A percentile compares a stretch with the other conserved stretches of the same genome.
These are phyloP conservation scores for Isichthys henryi DNA, from an alignment of 2,113 vertebrate species.

Conservation along the genomic window DNA sequence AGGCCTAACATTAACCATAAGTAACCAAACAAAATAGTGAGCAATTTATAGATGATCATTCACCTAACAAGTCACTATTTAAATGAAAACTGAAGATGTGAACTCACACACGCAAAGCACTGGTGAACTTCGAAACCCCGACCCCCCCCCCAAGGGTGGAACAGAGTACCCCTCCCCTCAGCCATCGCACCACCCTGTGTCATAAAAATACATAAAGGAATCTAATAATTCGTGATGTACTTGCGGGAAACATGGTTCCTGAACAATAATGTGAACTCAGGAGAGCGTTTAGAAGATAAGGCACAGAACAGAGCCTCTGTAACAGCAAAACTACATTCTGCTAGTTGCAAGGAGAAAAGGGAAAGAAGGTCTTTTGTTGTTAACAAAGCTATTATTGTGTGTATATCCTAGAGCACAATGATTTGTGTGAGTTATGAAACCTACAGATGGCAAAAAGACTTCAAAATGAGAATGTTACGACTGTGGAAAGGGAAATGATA, in stretches of 20 bases:
- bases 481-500: neutral
- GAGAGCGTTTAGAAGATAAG: constrained; percentile 1
- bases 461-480: neutral
- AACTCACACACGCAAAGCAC: neutral
- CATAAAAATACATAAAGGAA: neutral
- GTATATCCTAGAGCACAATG: neutral
- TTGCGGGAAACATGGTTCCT: neutral
- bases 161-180: neutral
- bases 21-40: neutral
- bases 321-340: neutral
- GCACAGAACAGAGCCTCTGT: neutral
- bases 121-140: neutral
- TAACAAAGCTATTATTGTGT: constrained; percentile 1
- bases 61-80: neutral
- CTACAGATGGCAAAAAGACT: neutral
- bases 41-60: neutral
- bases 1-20: neutral
- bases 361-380: neutral
- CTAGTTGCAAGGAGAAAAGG: neutral
- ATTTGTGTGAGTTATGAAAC: constrained; percentile 1
- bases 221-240: neutral
- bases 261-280: neutral
- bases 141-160: neutral
- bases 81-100: neutral
- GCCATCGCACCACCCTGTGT: neutral